phyloP scores from a whole-genome alignment of 2,113 vertebrate species.

The Percopsis transmontana region DNA sequence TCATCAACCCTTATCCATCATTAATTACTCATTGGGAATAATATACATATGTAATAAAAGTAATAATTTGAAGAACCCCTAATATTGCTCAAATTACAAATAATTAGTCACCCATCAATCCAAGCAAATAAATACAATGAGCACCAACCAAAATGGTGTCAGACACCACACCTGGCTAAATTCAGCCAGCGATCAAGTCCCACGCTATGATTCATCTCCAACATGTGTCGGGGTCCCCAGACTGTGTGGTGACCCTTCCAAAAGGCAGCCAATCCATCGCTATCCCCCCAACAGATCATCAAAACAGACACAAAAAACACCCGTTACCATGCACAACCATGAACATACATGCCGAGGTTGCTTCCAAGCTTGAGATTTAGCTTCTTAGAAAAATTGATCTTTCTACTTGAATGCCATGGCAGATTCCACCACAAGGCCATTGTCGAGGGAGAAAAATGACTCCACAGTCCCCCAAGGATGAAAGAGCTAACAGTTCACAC shows the following conservation, averaged over 20 bases:
- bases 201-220: slow-evolving; percentile 8
- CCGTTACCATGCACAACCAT: slow-evolving; percentile 36
- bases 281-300: slow-evolving; percentile 25
- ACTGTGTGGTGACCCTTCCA: slow-evolving; percentile 36
- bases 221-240: slow-evolving; percentile 17
- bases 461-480: not conserved
- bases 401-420: slow-evolving; percentile 6
- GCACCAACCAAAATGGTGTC: not conserved
- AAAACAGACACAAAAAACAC: slow-evolving; percentile 13
- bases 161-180: slow-evolving; percentile 6
- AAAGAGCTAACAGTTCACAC: slow-evolving; percentile 29
- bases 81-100: not conserved
- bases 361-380: slow-evolving; percentile 1
- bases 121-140: not conserved
- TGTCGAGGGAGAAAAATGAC: slow-evolving; percentile 17
- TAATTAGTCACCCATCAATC: not conserved
- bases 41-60: too few species aligned
- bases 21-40: too few species aligned
- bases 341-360: slow-evolving; percentile 23
- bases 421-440: slow-evolving; percentile 7
- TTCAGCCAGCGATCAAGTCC: not conserved
- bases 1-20: too few species aligned
- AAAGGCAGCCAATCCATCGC: slow-evolving; percentile 14
- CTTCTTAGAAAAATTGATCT: slow-evolving; percentile 22
- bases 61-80: too few species aligned